These are phyloP conservation scores for Xerus rutilus DNA, from an alignment of 2,797 vertebrate genomes.

Conservation along the genomic window DNA sequence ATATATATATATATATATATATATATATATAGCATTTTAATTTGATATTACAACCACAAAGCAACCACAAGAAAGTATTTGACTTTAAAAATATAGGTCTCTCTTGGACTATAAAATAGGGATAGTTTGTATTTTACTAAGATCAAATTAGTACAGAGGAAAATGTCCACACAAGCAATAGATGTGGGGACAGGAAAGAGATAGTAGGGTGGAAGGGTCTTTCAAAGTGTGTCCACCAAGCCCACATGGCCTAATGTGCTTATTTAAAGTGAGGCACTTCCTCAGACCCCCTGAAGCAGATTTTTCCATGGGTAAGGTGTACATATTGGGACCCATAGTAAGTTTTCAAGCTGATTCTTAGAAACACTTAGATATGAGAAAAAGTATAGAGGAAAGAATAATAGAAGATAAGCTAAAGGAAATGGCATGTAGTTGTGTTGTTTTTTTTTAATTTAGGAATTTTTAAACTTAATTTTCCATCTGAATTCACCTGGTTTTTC, in stretches of 20 bases:
- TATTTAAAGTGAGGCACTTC: not conserved
- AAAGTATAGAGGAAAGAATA: not conserved
- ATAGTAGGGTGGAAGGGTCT: not conserved
- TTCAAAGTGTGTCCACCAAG: not conserved
- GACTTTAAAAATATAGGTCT: not conserved
- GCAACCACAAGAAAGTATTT: not conserved
- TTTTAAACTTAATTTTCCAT: not conserved
- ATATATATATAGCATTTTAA: not conserved
- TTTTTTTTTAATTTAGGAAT: not conserved
- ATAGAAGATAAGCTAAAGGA: not conserved
- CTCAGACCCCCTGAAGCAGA: not conserved
- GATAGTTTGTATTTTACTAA: not conserved
- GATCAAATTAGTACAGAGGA: not conserved
- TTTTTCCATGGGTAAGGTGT: not conserved
- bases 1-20: not conserved
- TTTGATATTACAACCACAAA: conserved; percentile 13
- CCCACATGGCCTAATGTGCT: not conserved
- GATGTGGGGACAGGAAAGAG: not conserved
- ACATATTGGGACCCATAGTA: not conserved
- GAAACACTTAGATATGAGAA: not conserved
- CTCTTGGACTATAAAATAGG: not conserved
- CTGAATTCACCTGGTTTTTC: not conserved
- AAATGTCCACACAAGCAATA: not conserved
- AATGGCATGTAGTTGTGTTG: not conserved
- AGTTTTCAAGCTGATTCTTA: not conserved